A percentile compares a stretch with the other conserved stretches of the same genome.
phyloP scores from a whole-genome alignment of 2,113 vertebrate species.

The Mystacornis crossleyi region DNA sequence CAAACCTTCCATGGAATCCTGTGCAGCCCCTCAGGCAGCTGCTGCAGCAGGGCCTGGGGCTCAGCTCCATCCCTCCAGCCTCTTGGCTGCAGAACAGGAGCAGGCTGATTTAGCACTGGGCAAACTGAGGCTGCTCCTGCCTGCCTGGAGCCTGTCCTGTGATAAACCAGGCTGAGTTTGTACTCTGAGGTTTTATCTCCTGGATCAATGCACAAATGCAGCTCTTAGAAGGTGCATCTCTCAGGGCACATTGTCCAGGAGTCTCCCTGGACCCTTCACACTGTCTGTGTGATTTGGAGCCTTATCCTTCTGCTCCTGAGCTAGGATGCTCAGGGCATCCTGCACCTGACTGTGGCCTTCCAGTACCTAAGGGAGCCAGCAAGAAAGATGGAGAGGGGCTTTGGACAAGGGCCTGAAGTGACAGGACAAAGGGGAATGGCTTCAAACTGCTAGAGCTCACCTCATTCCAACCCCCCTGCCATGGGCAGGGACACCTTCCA shows the following conservation, averaged over 20 bases:
- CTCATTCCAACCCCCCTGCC: background rate
- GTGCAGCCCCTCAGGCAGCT: background rate
- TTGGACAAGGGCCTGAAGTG: background rate
- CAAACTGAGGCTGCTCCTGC: background rate
- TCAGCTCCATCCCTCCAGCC: background rate
- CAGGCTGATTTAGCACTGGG: background rate
- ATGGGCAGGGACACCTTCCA: background rate
- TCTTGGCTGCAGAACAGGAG: background rate
- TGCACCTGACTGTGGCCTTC: background rate
- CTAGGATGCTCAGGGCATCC: rapidly evolving
- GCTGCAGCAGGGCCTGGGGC: background rate
- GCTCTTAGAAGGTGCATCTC: background rate
- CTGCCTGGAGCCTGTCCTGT: background rate
- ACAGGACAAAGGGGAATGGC: background rate
- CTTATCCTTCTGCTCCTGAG: background rate
- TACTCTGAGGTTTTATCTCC: background rate
- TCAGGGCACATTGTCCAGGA: background rate
- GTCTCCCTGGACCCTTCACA: rapidly evolving
- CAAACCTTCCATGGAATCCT: background rate
- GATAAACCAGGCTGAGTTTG: background rate
- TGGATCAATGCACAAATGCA: background rate
- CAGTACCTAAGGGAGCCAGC: background rate
- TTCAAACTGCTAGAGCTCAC: background rate
- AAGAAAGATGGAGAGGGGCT: background rate
- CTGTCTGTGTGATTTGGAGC: background rate